Percentiles rank a stretch among this genome's conserved stretches.
Conservation (phyloP, 1,140 invertebrate genomes). For the Steinernema khuongi region DNA sequence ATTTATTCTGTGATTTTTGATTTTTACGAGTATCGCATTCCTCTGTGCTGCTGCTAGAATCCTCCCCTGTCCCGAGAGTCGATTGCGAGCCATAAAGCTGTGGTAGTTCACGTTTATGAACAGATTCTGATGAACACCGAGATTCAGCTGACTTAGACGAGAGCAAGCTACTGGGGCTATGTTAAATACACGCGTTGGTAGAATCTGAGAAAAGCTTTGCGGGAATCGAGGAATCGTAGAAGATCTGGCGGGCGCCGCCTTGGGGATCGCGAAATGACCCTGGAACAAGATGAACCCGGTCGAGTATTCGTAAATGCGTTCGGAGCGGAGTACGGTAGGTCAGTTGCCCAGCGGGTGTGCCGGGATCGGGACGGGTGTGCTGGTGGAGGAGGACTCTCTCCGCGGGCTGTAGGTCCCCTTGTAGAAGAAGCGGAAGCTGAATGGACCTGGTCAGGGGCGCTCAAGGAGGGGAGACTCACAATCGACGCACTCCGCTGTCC, state of each 20-base stretch:
- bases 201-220: slow-evolving; percentile 11
- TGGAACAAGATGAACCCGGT: background rate
- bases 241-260: background rate
- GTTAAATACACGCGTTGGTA: background rate
- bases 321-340: background rate
- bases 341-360: slow-evolving; percentile 12
- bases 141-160: slow-evolving; percentile 11
- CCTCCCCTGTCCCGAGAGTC: background rate
- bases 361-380: slow-evolving; percentile 20
- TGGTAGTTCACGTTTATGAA: background rate
- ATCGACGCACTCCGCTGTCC: slow-evolving; percentile 53
- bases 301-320: slow-evolving; percentile 1
- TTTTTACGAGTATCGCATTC: slow-evolving; percentile 1
- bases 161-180: background rate
- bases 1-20: background rate
- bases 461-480: slow-evolving; percentile 49
- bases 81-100: background rate
- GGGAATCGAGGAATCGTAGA: background rate
- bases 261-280: background rate
- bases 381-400: slow-evolving; percentile 27
- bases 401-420: slow-evolving; percentile 29
- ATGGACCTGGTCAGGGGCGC: too few relatives aligned
- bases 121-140: background rate
- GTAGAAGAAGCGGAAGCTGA: slow-evolving; percentile 45
- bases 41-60: background rate